Conservation (phyloP, 2,797 vertebrate species). For the Amazona finschi region DNA sequence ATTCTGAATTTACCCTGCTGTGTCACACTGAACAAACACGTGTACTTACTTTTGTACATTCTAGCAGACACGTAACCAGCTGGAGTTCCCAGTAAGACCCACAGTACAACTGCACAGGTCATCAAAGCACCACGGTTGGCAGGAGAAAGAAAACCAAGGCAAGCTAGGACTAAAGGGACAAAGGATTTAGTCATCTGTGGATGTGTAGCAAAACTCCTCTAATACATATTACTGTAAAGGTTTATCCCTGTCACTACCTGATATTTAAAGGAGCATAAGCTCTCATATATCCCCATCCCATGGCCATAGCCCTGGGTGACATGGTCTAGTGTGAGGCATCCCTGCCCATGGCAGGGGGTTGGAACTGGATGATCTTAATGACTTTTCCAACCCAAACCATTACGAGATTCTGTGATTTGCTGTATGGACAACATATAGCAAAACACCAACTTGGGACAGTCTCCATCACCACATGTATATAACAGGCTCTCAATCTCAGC, state of each 20-base stretch:
- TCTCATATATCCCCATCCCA: neutral
- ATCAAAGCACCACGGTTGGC: conserved; percentile 89
- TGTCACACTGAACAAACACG: neutral
- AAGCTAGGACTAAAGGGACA: conserved; percentile 67
- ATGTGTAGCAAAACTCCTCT: neutral
- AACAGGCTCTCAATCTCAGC: neutral
- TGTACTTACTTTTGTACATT: conserved; percentile 88
- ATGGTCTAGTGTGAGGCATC: neutral
- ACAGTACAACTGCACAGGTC: conserved; percentile 88
- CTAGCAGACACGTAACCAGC: conserved; percentile 89
- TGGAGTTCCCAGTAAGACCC: conserved; percentile 89
- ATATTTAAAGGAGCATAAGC: neutral
- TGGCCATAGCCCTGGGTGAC: neutral
- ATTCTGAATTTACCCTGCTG: neutral
- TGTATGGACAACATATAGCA: neutral
- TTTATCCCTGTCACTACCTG: neutral
- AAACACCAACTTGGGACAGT: neutral
- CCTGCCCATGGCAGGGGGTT: neutral
- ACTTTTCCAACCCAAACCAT: neutral
- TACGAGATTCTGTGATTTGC: neutral
- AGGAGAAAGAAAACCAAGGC: conserved; percentile 73
- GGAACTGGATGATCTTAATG: neutral
- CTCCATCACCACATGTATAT: neutral
- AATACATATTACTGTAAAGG: neutral
- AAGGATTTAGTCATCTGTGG: neutral